Base-by-base conservation (phyloP, 2,113 vertebrate species). In the Antennarius striatus region DNA sequence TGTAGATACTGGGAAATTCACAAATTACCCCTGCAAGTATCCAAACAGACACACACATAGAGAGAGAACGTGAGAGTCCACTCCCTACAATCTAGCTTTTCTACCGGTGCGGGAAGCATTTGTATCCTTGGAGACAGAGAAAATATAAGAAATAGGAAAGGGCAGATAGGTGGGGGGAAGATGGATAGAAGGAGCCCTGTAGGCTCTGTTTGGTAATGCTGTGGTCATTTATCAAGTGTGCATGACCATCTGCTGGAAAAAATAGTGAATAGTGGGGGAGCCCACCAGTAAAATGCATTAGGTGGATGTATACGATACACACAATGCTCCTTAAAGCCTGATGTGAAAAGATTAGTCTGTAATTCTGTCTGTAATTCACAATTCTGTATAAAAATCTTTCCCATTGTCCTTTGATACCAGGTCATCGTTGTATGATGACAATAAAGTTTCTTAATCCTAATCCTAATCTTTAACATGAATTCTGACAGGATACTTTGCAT, bases 201-300 rank as follows among this genome's bases (percentile, higher is more conserved):
- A 80, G 80, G 68, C 65, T 77, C 66, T 60, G 54, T 77, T 80
- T 71, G 56, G 66, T 62, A 63, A 4, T 60, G 73, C 78, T 49
- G 58, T 51, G 66, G 76, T 82, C 86, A 56, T 87, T 77, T 58
- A 84, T 90, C 83, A 90, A 63, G 56, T 49, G 63, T 68, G 55
- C 36, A 32, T 71, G 81, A 73, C 49, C 63, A 65, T 69, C 78
- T 73, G 56, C 73, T 69, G 63, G 77, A 63, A 83, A 81, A 80
- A 55, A 43, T 67, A 56, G 64, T 22, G 14, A 66, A 79, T 66
- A 14, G 36, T 36, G 45, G 45, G 75, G 12, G 53, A 84, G 72
- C 76, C 60, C 42, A 72, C 79, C 66, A 59, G 32, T 36, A 36
- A 4, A 36, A 36, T 36, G 7, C 32, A 36, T 36, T 36, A 36